These are phyloP conservation scores for Phylloscopus trochilus DNA, from an alignment of 2,113 vertebrate genomes.

Conservation along the genomic window DNA sequence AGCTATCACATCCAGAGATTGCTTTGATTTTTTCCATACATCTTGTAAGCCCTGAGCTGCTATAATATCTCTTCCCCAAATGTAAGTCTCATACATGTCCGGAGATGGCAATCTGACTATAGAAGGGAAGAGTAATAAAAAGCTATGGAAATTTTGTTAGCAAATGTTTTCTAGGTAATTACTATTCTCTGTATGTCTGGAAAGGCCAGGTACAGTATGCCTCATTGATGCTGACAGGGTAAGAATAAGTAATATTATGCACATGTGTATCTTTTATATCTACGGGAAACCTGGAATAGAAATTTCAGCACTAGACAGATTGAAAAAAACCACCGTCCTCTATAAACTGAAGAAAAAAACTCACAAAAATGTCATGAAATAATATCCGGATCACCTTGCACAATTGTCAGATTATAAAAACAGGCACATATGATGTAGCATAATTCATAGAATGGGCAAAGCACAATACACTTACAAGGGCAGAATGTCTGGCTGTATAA, in stretches of 20 bases:
- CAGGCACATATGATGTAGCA: background rate
- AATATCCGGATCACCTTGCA: background rate
- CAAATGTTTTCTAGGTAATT: background rate
- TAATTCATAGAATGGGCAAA: background rate
- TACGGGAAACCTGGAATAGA: background rate
- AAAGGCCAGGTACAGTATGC: background rate
- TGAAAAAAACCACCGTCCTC: background rate
- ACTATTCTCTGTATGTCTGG: background rate
- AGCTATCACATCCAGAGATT: background rate
- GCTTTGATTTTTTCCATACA: background rate
- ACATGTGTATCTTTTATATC: background rate
- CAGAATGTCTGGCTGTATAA: background rate
- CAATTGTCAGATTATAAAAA: background rate
- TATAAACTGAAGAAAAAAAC: background rate
- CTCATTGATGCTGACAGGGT: background rate
- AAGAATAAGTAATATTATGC: constrained; percentile 3
- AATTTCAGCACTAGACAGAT: background rate
- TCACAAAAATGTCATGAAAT: background rate
- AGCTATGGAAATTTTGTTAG: background rate
- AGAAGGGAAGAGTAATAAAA: background rate
- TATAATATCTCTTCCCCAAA: background rate
- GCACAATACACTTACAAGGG: background rate
- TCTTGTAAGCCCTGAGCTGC: background rate
- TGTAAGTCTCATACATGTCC: background rate
- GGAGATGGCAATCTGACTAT: background rate